These are phyloP conservation scores for Stenodera caucasica DNA, from an alignment of 2,888 invertebrate species.

Conservation along the genomic window DNA sequence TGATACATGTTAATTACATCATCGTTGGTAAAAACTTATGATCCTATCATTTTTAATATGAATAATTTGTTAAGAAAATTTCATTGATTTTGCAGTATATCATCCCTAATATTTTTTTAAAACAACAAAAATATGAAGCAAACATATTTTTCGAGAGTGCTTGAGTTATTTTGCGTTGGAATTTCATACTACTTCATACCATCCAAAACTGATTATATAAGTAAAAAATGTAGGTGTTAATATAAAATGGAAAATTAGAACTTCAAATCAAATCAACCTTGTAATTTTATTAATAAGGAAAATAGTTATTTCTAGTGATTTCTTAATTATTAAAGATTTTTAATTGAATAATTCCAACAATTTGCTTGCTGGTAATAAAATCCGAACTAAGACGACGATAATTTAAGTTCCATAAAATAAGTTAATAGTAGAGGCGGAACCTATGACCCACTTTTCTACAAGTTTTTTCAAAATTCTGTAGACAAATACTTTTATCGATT, in stretches of 20 bases:
- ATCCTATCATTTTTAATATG: too few relatives aligned
- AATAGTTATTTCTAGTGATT: slow-evolving; percentile 4
- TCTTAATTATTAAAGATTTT: not conserved
- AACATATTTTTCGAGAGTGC: too few relatives aligned
- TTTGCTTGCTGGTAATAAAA: not conserved
- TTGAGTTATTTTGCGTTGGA: slow-evolving; percentile 16
- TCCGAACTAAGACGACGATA: not conserved
- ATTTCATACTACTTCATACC: not conserved
- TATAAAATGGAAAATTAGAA: slow-evolving; percentile 4
- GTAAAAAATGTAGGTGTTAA: not conserved
- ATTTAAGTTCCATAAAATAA: too few relatives aligned
- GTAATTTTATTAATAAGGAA: not conserved
- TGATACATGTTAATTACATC: too few relatives aligned
- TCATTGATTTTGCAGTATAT: too few relatives aligned
- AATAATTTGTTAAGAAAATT: too few relatives aligned
- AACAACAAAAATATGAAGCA: too few relatives aligned
- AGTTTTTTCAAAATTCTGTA: too few relatives aligned
- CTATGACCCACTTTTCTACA: too few relatives aligned
- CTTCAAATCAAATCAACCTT: slow-evolving; percentile 25
- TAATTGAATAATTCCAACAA: not conserved
- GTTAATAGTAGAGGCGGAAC: too few relatives aligned
- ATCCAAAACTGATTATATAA: not conserved
- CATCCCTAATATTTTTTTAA: too few relatives aligned
- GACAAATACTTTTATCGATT: not conserved
- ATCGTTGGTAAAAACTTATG: too few relatives aligned